Evolutionary conservation across 1,140 invertebrate species (phyloP), one percentile per base, ranked within the genome.

Genomic region (Monomorium pharaonis): DNA sequence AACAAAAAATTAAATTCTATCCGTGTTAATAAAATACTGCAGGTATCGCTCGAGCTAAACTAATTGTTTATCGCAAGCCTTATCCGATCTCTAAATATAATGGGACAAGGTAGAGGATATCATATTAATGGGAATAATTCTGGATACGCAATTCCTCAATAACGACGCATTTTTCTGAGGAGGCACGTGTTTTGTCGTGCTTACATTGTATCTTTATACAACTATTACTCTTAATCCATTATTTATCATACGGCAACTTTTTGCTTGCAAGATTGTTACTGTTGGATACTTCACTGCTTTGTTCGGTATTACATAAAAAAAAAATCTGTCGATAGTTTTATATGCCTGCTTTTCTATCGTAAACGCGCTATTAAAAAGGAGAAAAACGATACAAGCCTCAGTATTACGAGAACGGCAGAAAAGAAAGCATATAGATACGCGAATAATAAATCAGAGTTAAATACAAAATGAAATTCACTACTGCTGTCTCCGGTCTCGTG

Each of bases 401-500:
- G 51, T 2, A 37, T 37, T 72, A 42, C n/a, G 58, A 74, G 58
- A 74, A 83, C 67, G 78, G 78, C 78, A 83, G 78, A 83, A 83
- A 83, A 37, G 78, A 44, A 83, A 83, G 78, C 67, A 83, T 83
- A 83, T 83, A 83, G 51, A 60, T 24, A 16, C 51, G 78, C n/a
- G 51, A 70, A 70, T 70, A 69, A 80, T 67, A 69, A 69, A 51
- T 67, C 21, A 44, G 33, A 83, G 51, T 74, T 83, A 83, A 83
- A 83, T 83, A 83, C 27, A 83, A 83, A 83, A 83, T 58, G 67
- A 83, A 83, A 83, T 58, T 74, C 49, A 78, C 86, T 92, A 91
- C 90, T 93, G 89, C 89, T 92, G 88, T 89, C 89, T 89, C 85
- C 91, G 90, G 90, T 91, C 88, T 90, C 87, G 90, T 83, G 7